phyloP scores from a whole-genome alignment of 2,888 invertebrate genomes.

The Drosophila neonasuta region DNA sequence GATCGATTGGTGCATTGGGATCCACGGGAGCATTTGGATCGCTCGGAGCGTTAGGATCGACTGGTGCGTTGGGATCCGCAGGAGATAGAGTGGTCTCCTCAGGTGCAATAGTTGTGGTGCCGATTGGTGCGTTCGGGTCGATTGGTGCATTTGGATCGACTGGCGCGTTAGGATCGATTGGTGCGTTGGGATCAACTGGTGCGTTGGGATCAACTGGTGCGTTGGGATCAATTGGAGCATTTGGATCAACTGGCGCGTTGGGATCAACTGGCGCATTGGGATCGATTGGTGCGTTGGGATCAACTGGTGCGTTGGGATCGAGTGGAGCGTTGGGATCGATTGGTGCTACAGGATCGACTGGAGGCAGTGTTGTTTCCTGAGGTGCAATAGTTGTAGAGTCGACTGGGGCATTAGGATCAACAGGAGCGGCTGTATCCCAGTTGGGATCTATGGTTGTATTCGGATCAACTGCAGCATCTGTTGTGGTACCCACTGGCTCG shows the following conservation, averaged over 20 bases:
- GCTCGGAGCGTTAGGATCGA: conserved; percentile 19
- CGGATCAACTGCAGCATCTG: conserved; percentile 2
- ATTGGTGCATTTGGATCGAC: conserved; percentile 7
- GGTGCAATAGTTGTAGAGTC: conserved; percentile 21
- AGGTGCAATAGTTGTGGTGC: too few species aligned
- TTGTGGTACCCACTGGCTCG: conserved; percentile 36
- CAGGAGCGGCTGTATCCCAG: conserved; percentile 22
- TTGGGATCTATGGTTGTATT: conserved; percentile 15
- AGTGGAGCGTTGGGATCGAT: conserved; percentile 21
- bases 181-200: conserved; percentile 10
- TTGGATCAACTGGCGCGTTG: conserved; percentile 27
- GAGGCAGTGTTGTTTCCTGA: conserved; percentile 5
- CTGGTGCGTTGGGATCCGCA: conserved; percentile 21
- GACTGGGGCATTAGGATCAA: conserved; percentile 31
- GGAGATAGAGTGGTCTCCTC: too few species aligned
- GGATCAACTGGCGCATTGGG: conserved; percentile 25
- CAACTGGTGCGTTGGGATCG: conserved; percentile 13
- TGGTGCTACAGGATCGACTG: conserved; percentile 25
- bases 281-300: conserved; percentile 24
- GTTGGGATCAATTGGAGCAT: conserved; percentile 18
- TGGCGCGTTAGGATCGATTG: conserved; percentile 25
- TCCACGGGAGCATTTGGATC: conserved; percentile 29
- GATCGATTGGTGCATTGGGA: conserved; percentile 36
- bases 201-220: conserved; percentile 14
- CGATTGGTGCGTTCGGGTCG: background rate